These are phyloP conservation scores for Stichodactyla mertensii DNA, from an alignment of 64 coral and sea anemone species.

Conservation along the genomic window DNA sequence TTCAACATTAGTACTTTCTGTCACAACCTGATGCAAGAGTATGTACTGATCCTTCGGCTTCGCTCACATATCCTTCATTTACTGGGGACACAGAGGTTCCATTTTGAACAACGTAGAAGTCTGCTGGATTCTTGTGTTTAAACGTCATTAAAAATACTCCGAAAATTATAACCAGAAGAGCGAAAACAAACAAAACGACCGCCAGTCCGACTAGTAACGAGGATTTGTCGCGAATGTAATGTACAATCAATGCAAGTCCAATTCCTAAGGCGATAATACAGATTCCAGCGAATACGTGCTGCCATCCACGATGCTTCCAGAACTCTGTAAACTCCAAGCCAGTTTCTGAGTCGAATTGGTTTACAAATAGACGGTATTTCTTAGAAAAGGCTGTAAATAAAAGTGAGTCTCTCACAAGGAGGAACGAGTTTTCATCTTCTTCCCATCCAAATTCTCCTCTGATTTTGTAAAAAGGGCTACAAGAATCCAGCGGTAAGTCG, in stretches of 20 bases:
- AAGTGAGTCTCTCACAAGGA: slow-evolving; percentile 11
- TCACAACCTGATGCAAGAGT: neutral
- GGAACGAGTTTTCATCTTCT: neutral
- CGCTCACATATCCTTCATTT: neutral
- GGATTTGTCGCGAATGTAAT: neutral
- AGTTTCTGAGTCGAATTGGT: slow-evolving; percentile 12
- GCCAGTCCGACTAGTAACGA: neutral
- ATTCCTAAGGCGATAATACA: neutral
- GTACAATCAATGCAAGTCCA: neutral
- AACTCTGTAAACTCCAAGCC: slow-evolving; percentile 25
- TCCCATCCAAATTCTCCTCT: slow-evolving; percentile 24
- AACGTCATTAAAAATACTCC: neutral
- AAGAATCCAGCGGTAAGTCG: neutral
- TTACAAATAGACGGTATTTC: slow-evolving; percentile 12
- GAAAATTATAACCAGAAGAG: neutral
- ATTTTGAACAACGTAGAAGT: neutral
- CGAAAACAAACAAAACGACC: neutral
- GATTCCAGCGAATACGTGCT: slow-evolving; percentile 9
- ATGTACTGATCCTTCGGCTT: neutral
- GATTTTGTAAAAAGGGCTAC: slow-evolving; percentile 9
- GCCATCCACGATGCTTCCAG: slow-evolving; percentile 25
- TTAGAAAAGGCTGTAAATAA: neutral
- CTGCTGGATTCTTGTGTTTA: neutral
- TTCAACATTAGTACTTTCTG: neutral
- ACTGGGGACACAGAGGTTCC: neutral